Evolutionary conservation across 2,888 invertebrate genomes (phyloP).

Genomic region (Anthophora plumipes): DNA sequence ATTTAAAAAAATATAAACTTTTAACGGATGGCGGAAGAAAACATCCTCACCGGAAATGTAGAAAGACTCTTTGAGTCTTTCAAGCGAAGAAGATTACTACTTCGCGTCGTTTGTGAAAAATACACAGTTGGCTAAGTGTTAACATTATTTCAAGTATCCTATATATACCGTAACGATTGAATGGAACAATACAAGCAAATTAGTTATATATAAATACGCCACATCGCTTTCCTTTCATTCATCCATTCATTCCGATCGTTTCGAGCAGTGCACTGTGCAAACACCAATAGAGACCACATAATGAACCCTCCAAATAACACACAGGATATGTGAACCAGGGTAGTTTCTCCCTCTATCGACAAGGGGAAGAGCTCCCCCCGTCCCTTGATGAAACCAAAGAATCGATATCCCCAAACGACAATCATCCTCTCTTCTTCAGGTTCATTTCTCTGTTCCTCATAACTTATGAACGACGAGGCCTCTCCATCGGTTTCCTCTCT

Average conservation of each 20-base stretch:
- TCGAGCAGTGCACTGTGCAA: not conserved
- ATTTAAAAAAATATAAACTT: too few relatives aligned
- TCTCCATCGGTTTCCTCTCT: constrained; percentile 14
- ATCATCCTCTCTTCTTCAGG: not conserved
- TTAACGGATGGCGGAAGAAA: too few relatives aligned
- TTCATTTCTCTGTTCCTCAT: constrained; percentile 15
- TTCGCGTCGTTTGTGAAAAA: too few relatives aligned
- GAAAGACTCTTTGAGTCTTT: too few relatives aligned
- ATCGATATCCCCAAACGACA: constrained; percentile 13
- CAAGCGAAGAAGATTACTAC: too few relatives aligned
- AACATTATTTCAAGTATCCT: too few relatives aligned
- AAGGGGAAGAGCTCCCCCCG: not conserved
- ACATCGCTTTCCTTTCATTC: too few relatives aligned
- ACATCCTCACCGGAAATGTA: too few relatives aligned
- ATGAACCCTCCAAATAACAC: constrained; percentile 2
- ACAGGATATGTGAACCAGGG: not conserved
- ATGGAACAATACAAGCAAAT: too few relatives aligned
- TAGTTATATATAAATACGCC: too few relatives aligned
- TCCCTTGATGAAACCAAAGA: constrained; percentile 13
- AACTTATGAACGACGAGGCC: constrained; percentile 8
- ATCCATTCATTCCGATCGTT: not conserved
- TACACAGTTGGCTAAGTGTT: too few relatives aligned
- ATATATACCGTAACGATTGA: too few relatives aligned
- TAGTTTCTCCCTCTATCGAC: not conserved
- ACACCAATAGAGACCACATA: not conserved